These are phyloP conservation scores for Hipposideros armiger DNA, from an alignment of 2,113 vertebrate genomes.

Conservation along the genomic window DNA sequence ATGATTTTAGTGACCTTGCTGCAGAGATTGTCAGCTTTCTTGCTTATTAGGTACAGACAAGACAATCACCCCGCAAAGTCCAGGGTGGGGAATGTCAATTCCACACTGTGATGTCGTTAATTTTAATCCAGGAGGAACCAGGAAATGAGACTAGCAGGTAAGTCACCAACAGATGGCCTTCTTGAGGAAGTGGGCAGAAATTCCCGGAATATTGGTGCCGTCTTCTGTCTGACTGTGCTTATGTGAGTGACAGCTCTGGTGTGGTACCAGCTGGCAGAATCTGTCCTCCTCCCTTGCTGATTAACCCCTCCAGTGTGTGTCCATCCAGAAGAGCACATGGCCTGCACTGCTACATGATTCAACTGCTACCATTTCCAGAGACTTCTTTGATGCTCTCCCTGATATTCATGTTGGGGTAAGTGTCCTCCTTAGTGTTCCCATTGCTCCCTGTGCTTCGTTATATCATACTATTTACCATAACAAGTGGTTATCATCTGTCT, in stretches of 20 bases:
- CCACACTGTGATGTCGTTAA: neutral
- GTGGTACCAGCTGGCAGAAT: conserved; percentile 13
- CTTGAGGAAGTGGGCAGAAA: neutral
- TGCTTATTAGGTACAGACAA: neutral
- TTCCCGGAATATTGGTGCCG: neutral
- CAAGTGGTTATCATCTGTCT: neutral
- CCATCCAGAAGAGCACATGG: neutral
- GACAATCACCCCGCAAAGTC: neutral
- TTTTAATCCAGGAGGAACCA: conserved; percentile 26
- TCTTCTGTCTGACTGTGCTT: neutral
- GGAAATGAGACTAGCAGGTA: neutral
- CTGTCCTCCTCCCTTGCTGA: neutral
- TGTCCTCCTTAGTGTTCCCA: neutral
- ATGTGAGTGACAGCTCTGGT: neutral
- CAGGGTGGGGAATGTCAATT: neutral
- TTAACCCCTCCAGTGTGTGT: neutral
- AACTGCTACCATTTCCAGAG: neutral
- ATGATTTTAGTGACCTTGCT: neutral
- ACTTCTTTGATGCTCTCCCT: neutral
- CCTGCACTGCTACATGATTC: neutral
- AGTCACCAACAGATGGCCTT: neutral
- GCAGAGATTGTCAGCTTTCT: neutral
- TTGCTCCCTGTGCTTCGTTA: neutral
- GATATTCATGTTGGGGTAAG: neutral
- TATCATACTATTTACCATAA: neutral